Percentiles rank a stretch among this genome's conserved stretches.
Evolutionary conservation across 35 echinoderm and acorn worm species (phyloP).

Genomic region (Apostichopus parvimensis): DNA sequence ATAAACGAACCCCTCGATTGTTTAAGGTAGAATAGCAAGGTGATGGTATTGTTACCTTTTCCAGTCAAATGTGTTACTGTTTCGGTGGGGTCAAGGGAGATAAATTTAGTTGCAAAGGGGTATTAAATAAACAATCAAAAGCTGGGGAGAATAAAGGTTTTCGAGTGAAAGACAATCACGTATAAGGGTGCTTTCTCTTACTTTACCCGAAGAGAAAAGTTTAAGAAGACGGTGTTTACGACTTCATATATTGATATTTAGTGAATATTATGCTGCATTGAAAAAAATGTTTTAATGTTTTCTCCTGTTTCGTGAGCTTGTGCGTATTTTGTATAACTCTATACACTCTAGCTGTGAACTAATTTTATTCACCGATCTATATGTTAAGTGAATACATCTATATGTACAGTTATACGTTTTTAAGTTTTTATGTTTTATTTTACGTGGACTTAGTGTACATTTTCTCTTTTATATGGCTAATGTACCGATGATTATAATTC

Average conservation of each 20-base stretch:
- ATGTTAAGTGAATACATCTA: too few species aligned
- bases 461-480: too few species aligned
- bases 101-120: conserved; percentile 56
- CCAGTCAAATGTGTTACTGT: conserved; percentile 47
- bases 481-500: too few species aligned
- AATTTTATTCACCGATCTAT: too few species aligned
- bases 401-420: too few species aligned
- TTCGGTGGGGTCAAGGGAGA: conserved; percentile 13
- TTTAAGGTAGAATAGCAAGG: conserved; percentile 55
- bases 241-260: conserved; percentile 48
- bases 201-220: conserved; percentile 52
- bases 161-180: not conserved
- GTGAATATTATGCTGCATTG: not conserved
- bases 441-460: too few species aligned
- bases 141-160: conserved; percentile 2
- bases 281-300: not conserved
- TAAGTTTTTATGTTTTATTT: too few species aligned
- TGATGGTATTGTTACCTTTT: conserved; percentile 52
- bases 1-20: conserved; percentile 46
- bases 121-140: conserved; percentile 14
- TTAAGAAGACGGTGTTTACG: conserved; percentile 28
- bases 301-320: not conserved
- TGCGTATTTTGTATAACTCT: not conserved
- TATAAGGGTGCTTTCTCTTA: conserved; percentile 29
- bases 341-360: not conserved